These are phyloP conservation scores for Megalurothrips usitatus DNA, from an alignment of 2,888 invertebrate genomes.

Conservation along the genomic window DNA sequence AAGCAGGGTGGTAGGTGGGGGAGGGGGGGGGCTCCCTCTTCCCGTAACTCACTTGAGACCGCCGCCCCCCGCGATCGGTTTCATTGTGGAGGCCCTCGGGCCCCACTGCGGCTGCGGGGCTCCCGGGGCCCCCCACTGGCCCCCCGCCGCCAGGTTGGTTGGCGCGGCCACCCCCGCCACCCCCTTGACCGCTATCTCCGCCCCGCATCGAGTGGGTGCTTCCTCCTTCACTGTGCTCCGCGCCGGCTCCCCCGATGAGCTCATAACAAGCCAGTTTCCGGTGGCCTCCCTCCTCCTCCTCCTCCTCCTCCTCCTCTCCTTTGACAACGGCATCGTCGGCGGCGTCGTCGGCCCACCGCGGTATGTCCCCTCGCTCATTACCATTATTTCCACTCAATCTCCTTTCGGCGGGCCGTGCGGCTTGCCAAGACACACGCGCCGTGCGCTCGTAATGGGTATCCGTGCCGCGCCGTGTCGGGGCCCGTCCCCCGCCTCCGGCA, in stretches of 20 bases:
- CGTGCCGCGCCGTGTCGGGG: no score
- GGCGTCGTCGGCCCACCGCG: not conserved
- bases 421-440: not conserved
- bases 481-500: no score
- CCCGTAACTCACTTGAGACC: not conserved
- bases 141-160: not conserved
- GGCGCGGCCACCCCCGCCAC: no score
- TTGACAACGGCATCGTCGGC: no score
- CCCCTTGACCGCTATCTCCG: not conserved
- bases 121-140: not conserved
- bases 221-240: not conserved
- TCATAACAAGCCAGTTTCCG: conserved; percentile 10
- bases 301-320: not conserved
- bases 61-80: not conserved
- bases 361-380: not conserved
- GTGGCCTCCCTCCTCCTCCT: not conserved
- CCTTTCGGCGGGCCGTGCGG: conserved; percentile 4
- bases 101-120: not conserved
- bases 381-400: conserved; percentile 24
- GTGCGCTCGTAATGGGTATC: no score
- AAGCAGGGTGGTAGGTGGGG: not conserved
- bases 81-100: not conserved
- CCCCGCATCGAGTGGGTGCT: not conserved
- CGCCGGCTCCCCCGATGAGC: not conserved
- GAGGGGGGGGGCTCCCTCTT: not conserved